phyloP scores from a whole-genome alignment of 2,113 vertebrate species.

The Gadus macrocephalus region DNA sequence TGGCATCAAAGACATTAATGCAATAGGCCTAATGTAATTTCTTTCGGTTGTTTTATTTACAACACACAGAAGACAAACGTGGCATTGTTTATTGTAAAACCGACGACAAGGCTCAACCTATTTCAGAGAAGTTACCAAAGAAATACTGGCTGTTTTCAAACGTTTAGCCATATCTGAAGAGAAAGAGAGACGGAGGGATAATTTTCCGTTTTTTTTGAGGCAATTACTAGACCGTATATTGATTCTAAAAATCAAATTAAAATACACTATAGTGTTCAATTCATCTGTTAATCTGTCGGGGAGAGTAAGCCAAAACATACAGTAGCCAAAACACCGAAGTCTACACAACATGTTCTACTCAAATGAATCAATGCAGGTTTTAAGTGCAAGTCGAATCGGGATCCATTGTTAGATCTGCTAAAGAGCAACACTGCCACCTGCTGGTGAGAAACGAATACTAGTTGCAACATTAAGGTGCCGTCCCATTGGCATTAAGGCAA shows the following conservation, averaged over 20 bases:
- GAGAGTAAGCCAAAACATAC: conserved; percentile 54
- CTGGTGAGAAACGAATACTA: conserved; percentile 34
- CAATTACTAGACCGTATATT: conserved; percentile 65
- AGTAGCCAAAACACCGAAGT: conserved; percentile 64
- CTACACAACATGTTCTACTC: conserved; percentile 68
- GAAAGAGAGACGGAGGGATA: conserved; percentile 15
- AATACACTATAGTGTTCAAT: conserved; percentile 62
- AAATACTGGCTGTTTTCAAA: too few relatives aligned
- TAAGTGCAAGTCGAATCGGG: not conserved
- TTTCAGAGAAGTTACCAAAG: conserved; percentile 1
- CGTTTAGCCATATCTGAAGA: too few relatives aligned
- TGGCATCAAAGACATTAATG: conserved; percentile 10
- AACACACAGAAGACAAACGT: not conserved
- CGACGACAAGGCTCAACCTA: not conserved
- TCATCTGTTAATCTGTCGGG: conserved; percentile 70
- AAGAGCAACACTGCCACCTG: conserved; percentile 76
- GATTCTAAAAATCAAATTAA: conserved; percentile 59
- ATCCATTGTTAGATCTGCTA: conserved; percentile 17
- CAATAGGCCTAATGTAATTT: too few relatives aligned
- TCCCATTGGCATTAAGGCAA: conserved; percentile 38
- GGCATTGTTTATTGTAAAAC: not conserved
- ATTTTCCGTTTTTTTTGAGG: conserved; percentile 47
- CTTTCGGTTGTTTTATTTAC: too few relatives aligned
- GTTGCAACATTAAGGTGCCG: conserved; percentile 22
- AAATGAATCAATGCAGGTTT: conserved; percentile 61